These are phyloP conservation scores for Orycteropus afer DNA, from an alignment of 2,113 vertebrate genomes.

Conservation along the genomic window DNA sequence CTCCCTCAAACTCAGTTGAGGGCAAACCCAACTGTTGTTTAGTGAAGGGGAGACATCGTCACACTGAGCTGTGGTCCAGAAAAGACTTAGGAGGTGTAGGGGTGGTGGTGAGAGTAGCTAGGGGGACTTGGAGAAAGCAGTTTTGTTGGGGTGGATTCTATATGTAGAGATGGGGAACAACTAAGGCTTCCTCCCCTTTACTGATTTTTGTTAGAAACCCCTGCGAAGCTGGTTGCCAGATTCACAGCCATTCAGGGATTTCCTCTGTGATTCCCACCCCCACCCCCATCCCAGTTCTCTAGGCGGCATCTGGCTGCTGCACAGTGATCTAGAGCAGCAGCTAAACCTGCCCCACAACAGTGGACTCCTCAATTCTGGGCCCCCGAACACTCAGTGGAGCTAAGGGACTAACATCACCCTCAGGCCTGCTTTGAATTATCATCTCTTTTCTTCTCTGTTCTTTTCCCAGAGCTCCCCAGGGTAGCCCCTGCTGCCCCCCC, in stretches of 20 bases:
- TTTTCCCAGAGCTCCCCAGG: not conserved
- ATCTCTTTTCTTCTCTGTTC: not conserved
- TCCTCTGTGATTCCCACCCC: not conserved
- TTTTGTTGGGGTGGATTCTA: not conserved
- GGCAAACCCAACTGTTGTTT: not conserved
- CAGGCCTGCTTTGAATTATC: not conserved
- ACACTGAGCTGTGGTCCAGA: not conserved
- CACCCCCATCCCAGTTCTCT: not conserved
- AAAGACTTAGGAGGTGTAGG: not conserved
- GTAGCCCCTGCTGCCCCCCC: not conserved
- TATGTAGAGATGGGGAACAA: not conserved
- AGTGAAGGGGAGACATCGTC: not conserved
- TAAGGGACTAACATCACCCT: not conserved
- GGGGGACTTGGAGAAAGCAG: not conserved
- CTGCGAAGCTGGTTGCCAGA: not conserved
- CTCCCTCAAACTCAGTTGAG: not conserved
- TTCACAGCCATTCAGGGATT: not conserved
- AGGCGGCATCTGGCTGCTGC: not conserved
- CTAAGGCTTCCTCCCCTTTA: not conserved
- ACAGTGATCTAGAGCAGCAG: not conserved
- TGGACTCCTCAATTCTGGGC: not conserved
- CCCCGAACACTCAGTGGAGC: not conserved
- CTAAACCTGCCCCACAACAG: not conserved
- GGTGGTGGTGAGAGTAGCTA: not conserved
- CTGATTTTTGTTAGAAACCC: constrained; percentile 18